Evolutionary conservation across 2,888 invertebrate species (phyloP), one percentile per base, ranked within the genome.

Genomic region (Bruchidius siliquastri): DNA sequence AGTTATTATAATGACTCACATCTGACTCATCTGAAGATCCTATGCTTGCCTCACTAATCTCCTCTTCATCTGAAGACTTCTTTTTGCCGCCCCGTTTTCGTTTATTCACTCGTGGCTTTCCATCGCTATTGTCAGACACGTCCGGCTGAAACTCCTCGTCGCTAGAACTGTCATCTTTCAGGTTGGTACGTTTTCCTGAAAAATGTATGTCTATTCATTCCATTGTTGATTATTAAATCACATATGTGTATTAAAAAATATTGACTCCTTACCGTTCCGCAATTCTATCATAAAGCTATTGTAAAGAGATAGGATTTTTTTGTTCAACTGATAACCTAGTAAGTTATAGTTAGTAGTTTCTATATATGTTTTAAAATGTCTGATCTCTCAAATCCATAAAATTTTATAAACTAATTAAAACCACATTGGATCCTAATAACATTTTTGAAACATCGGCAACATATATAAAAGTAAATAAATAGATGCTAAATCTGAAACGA

Each of bases 101-200:
- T 82, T 83, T 83, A 20, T 67, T 71, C 21, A 78, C 77, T 69
- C 81, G 80, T 26, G 83, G 83, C 76, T 82, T 82, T 26, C 84
- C 84, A 67, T 86, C 86, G 72, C 84, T 84, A 69, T 82, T 84
- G 75, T 86, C 86, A 0, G 86, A 85, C 21, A 82, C 84, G 71
- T 84, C 83, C 70, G 85, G 80, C 30, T 80, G 77, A 74, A 80
- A 86, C 73, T 87, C 87, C 72, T 86, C 85, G 74, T 85, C 86
- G 73, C 86, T 87, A 8, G 87, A 86, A 73, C 84, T 86, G 22
- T 86, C 87, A 72, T 88, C 87, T 77, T 88, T 88, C 67, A 87
- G 82, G 77, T 86, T 87, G 1, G 85, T 76, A 2, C 86, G 80
- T 78, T 83, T 84, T 72, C 86, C 85, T 81, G 70, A 21, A 74